phyloP scores from a whole-genome alignment of 1,140 invertebrate species.

The Galendromus occidentalis region DNA sequence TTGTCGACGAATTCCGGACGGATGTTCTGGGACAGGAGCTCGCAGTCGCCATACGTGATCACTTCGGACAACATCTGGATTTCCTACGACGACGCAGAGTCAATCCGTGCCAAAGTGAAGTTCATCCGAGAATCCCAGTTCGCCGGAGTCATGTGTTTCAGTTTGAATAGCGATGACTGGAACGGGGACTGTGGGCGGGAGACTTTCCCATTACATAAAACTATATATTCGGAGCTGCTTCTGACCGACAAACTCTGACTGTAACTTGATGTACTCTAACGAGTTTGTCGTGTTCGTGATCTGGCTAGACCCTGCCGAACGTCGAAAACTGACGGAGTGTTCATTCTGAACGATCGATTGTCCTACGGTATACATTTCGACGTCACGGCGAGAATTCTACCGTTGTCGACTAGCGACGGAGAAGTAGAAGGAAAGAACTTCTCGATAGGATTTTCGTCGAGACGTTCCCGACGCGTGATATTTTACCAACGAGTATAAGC shows the following conservation, averaged over 20 bases:
- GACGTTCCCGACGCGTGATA: no score
- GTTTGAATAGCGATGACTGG: background rate
- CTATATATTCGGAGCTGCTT: background rate
- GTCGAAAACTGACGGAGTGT: no score
- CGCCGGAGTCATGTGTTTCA: constrained; percentile 5
- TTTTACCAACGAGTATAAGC: no score
- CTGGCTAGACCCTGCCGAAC: no score
- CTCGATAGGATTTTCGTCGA: no score
- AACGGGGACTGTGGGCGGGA: background rate
- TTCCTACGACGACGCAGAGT: constrained; percentile 55
- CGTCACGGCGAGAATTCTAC: no score
- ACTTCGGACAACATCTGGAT: constrained; percentile 48
- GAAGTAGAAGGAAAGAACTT: no score
- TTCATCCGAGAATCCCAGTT: background rate
- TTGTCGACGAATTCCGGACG: constrained; percentile 46
- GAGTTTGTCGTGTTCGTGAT: no score
- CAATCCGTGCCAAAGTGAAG: constrained; percentile 44
- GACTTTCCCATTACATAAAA: background rate
- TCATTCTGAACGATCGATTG: no score
- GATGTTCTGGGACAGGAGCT: constrained; percentile 42
- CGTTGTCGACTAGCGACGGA: no score
- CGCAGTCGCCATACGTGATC: background rate
- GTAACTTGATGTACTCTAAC: no score
- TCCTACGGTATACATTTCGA: no score
- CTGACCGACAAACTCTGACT: background rate